Conservation (phyloP, 1,140 invertebrate species). For the Drosophila bocqueti region DNA sequence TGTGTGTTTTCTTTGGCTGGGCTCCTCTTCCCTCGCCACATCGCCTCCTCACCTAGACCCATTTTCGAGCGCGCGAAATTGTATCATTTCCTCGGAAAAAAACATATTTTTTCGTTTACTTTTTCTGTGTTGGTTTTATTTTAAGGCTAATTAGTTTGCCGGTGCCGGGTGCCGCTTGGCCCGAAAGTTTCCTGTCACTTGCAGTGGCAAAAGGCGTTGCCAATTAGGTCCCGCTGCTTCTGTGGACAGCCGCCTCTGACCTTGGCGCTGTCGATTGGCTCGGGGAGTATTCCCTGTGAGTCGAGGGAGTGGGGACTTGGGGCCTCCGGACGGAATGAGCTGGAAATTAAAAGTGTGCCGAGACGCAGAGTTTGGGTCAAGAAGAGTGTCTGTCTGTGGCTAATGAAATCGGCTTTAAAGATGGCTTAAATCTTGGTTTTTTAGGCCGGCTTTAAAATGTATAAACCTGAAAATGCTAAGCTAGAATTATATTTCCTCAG, state of each 20-base stretch:
- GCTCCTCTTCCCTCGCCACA: background rate
- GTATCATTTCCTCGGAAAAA: slow-evolving; percentile 79
- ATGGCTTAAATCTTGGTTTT: background rate
- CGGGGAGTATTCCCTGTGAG: slow-evolving; percentile 22
- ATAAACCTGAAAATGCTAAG: background rate
- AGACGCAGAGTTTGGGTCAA: background rate
- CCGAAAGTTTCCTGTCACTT: slow-evolving; percentile 78
- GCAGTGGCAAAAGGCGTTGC: slow-evolving; percentile 77
- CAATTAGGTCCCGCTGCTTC: slow-evolving; percentile 61
- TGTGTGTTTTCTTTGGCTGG: slow-evolving; percentile 34
- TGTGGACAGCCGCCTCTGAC: slow-evolving; percentile 46
- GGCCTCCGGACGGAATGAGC: slow-evolving; percentile 30
- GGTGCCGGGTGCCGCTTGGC: slow-evolving; percentile 33
- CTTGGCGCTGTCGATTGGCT: slow-evolving; percentile 54
- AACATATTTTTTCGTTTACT: slow-evolving; percentile 43
- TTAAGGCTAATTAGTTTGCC: slow-evolving; percentile 80
- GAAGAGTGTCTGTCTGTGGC: slow-evolving; percentile 14
- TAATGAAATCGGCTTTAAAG: slow-evolving; percentile 15
- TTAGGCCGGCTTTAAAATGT: background rate
- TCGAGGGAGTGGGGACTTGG: slow-evolving; percentile 10
- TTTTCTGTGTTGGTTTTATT: slow-evolving; percentile 47
- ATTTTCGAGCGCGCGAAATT: slow-evolving; percentile 67
- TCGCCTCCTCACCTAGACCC: slow-evolving; percentile 6
- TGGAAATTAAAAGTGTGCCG: slow-evolving; percentile 48
- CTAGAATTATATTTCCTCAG: background rate